Conservation (phyloP, 2,797 vertebrate genomes). For the Ceyx erithaca region DNA sequence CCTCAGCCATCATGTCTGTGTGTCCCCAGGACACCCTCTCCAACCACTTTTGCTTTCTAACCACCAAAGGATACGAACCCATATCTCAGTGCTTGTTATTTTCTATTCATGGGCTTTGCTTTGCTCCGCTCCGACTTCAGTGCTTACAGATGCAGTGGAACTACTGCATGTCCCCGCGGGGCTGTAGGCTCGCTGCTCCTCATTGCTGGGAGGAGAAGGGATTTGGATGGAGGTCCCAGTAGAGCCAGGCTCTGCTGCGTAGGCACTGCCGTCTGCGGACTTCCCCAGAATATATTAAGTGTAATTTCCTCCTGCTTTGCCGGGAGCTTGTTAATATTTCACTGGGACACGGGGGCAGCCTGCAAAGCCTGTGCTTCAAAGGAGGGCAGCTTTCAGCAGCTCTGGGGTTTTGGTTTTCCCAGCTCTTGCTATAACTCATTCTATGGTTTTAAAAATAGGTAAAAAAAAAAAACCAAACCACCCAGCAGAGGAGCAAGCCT, state of each 20-base stretch:
- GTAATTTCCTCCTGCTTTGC: constrained; percentile 49
- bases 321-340: constrained; percentile 66
- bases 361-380: constrained; percentile 32
- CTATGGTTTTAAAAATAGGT: constrained; percentile 25
- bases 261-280: not conserved
- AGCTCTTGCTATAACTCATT: not conserved
- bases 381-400: constrained; percentile 18
- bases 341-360: not conserved
- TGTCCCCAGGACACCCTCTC: not conserved
- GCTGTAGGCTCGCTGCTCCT: not conserved
- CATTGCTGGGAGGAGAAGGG: not conserved
- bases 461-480: not conserved
- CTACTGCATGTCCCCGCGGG: not conserved
- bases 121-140: not conserved
- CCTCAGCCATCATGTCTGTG: accelerated
- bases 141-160: accelerated
- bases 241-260: not conserved
- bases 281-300: constrained; percentile 30
- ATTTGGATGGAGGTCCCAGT: not conserved
- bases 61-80: not conserved
- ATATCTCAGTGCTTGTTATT: accelerated
- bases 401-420: not conserved
- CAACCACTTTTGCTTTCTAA: not conserved
- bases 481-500: not conserved
- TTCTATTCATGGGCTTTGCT: not conserved